Percentiles rank a stretch among this genome's conserved stretches.
Evolutionary conservation across 2,888 invertebrate genomes (phyloP).

Genomic region (Troglohyphantes excavatus): DNA sequence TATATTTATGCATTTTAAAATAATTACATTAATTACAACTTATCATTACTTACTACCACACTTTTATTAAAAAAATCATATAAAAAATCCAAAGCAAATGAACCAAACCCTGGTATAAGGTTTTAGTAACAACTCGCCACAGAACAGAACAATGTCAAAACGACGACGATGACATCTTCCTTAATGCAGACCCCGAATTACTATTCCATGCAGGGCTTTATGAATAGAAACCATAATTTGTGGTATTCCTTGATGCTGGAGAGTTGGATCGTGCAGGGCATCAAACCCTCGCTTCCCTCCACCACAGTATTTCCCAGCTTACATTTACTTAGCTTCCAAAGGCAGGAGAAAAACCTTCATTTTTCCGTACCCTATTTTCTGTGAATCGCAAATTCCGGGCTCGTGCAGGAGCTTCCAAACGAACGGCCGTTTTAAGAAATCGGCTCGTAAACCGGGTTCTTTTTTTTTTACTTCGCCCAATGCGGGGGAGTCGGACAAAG

Average conservation of each 20-base stretch:
- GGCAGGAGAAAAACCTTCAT: neutral
- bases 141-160: neutral
- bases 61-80: no score
- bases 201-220: neutral
- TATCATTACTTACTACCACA: no score
- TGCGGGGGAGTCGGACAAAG: constrained; percentile 16
- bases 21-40: no score
- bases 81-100: no score
- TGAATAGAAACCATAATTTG: constrained; percentile 48
- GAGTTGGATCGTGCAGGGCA: constrained; percentile 37
- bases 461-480: constrained; percentile 28
- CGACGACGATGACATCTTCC: neutral
- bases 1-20: no score
- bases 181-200: neutral
- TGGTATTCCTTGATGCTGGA: constrained; percentile 11
- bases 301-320: neutral
- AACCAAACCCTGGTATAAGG: no score
- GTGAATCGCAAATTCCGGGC: constrained; percentile 56
- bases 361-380: constrained; percentile 21
- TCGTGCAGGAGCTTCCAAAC: constrained; percentile 28
- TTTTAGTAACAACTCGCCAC: no score
- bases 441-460: constrained; percentile 54
- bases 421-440: constrained; percentile 56
- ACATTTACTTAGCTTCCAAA: constrained; percentile 18
- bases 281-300: neutral